Base-by-base conservation (phyloP, 2,888 invertebrate genomes). In the Synanthedon myopaeformis region DNA sequence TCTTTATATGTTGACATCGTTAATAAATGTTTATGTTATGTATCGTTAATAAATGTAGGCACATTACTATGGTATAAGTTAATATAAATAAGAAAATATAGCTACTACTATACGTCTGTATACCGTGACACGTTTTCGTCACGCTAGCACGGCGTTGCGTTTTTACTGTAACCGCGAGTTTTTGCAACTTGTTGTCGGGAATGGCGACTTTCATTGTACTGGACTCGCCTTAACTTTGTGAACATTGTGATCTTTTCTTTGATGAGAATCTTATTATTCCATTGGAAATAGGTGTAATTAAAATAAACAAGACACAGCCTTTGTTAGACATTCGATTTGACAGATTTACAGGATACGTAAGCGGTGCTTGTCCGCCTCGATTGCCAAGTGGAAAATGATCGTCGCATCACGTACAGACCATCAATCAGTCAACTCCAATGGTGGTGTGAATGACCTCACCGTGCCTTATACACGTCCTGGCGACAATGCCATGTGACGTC, bases 371-470 rank as follows among this genome's bases (percentile, higher is more conserved):
- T 8, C 35, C 35, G 35, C 35, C 35, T 35, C 35, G 35, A 45
- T 13, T 14, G 45, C 45, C 45, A 52, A 51, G 51, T 51, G 35
- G 51, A 52, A 54, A 13, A 11, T 52, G n/a, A 51, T 54, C 17
- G 14, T 49, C 49, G 14, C 12, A 23, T 14, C 58, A 79, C 81
- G 80, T 76, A 62, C 58, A 59, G 53, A 58, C 67, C 67, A 77
- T 80, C 78, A 72, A 75, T 81, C 79, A 76, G 61, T 35, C 35
- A 35, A 45, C 45, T 45, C 45, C 45, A 45, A 45, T 45, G 8
- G 6, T 61, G 69, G 69, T 67, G 78, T 76, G 74, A 79, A 79
- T 63, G 80, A 80, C 80, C 81, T 67, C 64, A 61, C 65, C 55
- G 60, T 59, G 58, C 61, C 56, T 61, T 69, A 64, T 69, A 67